These are phyloP conservation scores for Naso thynnoides DNA, from an alignment of 2,797 vertebrate species.

Conservation along the genomic window DNA sequence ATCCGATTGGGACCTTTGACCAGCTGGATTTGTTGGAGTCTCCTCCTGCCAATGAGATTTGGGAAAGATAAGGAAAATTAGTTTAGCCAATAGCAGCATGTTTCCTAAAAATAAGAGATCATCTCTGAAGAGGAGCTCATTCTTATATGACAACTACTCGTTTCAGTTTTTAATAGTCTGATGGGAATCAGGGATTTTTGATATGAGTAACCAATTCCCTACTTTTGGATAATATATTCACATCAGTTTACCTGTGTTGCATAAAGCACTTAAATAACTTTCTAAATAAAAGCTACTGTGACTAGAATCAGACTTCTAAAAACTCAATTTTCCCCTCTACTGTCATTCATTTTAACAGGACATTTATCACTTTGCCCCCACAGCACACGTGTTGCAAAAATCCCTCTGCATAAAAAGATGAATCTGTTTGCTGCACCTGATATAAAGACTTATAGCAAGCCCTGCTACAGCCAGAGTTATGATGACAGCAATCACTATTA, in stretches of 20 bases:
- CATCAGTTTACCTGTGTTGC: neutral
- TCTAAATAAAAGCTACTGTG: neutral
- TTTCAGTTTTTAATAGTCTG: neutral
- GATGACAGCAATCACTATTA: conserved; percentile 81
- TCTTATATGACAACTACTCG: neutral
- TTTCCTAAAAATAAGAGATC: neutral
- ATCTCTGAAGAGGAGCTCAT: neutral
- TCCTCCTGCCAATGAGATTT: conserved; percentile 78
- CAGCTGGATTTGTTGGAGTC: conserved; percentile 90
- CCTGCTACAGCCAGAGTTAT: conserved; percentile 76
- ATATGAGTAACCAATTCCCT: neutral
- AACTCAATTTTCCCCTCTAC: neutral
- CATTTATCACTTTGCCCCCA: neutral
- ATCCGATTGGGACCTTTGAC: conserved; percentile 92
- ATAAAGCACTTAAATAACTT: neutral
- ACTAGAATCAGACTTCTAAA: too few relatives aligned
- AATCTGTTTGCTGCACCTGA: conserved; percentile 77
- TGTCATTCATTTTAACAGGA: neutral
- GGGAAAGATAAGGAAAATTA: conserved; percentile 22
- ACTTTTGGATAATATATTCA: neutral
- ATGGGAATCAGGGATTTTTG: neutral
- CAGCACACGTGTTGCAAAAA: neutral
- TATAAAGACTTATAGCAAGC: conserved; percentile 75
- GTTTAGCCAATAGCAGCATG: neutral
- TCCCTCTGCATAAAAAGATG: neutral